Evolutionary conservation across 2,113 vertebrate genomes (phyloP), one percentile per base, ranked within the genome.

Genomic region (Apeltes quadracus): DNA sequence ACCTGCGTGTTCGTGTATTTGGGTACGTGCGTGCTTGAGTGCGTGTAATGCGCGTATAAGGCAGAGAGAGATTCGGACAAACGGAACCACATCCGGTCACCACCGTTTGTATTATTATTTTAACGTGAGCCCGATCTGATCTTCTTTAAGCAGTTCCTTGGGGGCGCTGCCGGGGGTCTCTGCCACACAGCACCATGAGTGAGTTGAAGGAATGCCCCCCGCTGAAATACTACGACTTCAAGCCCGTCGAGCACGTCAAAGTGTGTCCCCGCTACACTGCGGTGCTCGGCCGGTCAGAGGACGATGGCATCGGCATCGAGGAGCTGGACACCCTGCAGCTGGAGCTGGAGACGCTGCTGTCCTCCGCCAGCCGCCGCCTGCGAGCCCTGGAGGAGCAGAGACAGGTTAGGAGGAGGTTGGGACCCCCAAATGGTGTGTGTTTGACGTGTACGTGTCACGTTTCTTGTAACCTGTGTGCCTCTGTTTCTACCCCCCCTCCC

Each of bases 121-220:
- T 54, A 16, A 18, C 29, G 7, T 5, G n/a, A n/a, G n/a, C n/a
- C 27, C 53, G 7, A 6, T 34, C 57, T 1, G 10, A 1, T 34
- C 8, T 23, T 38, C 23, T 32, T 51, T 2, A 55, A 2, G 20
- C 58, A 50, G 57, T 53, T 55, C 8, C 16, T 38, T 3, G 41
- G 84, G 80, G 56, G 62, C 5, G 15, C 36, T 18, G 72, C 51
- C 62, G 76, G n/a, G 23, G 76, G 25, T 82, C 79, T 66, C 22
- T 7, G 59, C 57, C 56, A 13, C 66, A 38, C 55, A 22, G 43
- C 87, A 88, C 54, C 78, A 99, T 99, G 98, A 98, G 96, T 73
- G 98, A 99, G 82, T 88, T 99, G 75, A 99, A 99, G 92, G 98
- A 99, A 88, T 99, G 97, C 71, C 97, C 97, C 4, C 97, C 97